These are phyloP conservation scores for Drosophila flavopinicola DNA, from an alignment of 2,888 invertebrate species.

Conservation along the genomic window DNA sequence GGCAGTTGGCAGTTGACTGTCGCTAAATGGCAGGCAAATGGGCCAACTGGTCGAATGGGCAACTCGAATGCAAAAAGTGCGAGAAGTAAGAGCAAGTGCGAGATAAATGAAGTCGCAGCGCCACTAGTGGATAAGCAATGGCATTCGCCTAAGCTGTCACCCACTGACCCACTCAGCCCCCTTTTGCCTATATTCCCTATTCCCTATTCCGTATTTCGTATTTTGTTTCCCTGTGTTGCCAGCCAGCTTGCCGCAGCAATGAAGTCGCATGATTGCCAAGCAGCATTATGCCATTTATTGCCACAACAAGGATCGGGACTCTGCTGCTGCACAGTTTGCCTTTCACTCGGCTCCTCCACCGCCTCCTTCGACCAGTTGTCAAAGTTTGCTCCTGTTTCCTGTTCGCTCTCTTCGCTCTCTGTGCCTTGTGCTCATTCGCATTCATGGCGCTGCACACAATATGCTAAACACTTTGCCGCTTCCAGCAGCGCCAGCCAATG, in stretches of 20 bases:
- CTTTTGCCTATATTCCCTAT: neutral
- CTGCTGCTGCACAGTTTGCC: neutral
- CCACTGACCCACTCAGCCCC: neutral
- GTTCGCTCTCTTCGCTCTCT: no score
- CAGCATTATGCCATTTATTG: constrained; percentile 75
- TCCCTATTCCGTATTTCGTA: neutral
- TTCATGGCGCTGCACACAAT: constrained; percentile 67
- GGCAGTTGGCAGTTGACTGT: constrained; percentile 27
- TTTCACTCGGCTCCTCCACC: neutral
- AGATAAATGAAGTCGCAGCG: constrained; percentile 23
- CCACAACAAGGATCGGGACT: constrained; percentile 51
- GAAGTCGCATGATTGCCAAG: constrained; percentile 74
- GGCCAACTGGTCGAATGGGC: constrained; percentile 8
- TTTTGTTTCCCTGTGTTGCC: no score
- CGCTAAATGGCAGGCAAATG: constrained; percentile 50
- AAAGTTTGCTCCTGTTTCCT: constrained; percentile 11
- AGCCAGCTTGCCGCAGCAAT: constrained; percentile 38
- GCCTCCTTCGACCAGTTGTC: constrained; percentile 1
- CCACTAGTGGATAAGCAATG: constrained; percentile 20
- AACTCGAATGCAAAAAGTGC: constrained; percentile 6
- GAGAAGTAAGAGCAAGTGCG: constrained; percentile 29
- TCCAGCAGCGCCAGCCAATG: constrained; percentile 54
- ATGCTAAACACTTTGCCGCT: constrained; percentile 65
- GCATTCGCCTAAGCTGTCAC: constrained; percentile 9
- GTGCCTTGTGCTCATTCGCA: constrained; percentile 57